Conservation (phyloP, 2,888 invertebrate species). For the Rambutsinella grinnellia region DNA sequence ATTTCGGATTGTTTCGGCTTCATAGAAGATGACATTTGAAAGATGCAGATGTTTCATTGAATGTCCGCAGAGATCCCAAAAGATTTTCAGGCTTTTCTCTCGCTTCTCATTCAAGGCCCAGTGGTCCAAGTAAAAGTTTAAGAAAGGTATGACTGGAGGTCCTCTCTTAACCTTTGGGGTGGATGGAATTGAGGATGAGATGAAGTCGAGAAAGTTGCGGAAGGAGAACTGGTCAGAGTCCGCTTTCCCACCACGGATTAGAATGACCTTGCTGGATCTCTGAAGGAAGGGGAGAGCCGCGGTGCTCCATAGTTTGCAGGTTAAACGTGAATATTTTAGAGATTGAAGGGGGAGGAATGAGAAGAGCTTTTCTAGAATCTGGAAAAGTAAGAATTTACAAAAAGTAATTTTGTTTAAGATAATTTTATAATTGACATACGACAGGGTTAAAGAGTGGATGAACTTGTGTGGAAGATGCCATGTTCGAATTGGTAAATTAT, state of each 20-base stretch:
- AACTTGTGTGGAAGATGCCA: conserved; percentile 10
- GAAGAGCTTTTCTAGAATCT: conserved; percentile 52
- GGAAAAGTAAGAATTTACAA: background rate
- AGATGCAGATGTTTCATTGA: conserved; percentile 52
- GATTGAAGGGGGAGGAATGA: conserved; percentile 30
- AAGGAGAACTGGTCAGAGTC: conserved; percentile 49
- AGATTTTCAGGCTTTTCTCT: conserved; percentile 42
- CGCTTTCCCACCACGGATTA: conserved; percentile 50
- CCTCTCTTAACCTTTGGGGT: background rate
- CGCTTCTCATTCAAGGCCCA: conserved; percentile 55
- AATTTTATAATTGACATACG: conserved; percentile 22
- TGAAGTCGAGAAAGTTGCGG: conserved; percentile 43
- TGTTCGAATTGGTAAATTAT: too few relatives aligned
- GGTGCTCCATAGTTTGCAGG: conserved; percentile 46
- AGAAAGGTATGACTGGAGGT: conserved; percentile 32
- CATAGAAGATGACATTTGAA: conserved; percentile 57
- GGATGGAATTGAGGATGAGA: conserved; percentile 16
- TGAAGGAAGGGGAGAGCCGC: conserved; percentile 36
- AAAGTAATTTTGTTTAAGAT: background rate
- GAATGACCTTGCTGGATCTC: conserved; percentile 44
- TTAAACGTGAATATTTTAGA: conserved; percentile 41
- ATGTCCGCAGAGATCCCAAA: conserved; percentile 57
- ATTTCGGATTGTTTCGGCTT: conserved; percentile 51
- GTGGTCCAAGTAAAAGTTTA: conserved; percentile 55
- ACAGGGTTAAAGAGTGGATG: conserved; percentile 57